Evolutionary conservation across 2,888 invertebrate species (phyloP).

Genomic region (Ennomos fuscantarius): DNA sequence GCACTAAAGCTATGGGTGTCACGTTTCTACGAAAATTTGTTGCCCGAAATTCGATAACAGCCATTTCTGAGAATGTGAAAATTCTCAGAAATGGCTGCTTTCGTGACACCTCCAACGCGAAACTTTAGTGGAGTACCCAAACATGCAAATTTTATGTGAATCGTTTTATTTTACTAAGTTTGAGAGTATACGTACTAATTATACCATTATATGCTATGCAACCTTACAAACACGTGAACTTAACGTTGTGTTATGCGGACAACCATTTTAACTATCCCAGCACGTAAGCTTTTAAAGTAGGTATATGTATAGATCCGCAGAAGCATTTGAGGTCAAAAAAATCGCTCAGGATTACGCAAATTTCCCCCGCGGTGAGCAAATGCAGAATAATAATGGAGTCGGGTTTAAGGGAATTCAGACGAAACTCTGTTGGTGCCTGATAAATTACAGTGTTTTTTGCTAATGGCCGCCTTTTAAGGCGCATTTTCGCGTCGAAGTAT

Average conservation of each 20-base stretch:
- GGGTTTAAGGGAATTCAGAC: conserved; percentile 64
- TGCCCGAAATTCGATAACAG: not conserved
- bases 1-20: conserved; percentile 4
- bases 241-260: no score
- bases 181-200: no score
- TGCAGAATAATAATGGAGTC: conserved; percentile 72
- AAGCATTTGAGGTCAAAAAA: conserved; percentile 50
- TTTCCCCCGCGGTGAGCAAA: conserved; percentile 67
- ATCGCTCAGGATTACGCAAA: conserved; percentile 68
- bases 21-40: conserved; percentile 7
- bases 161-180: no score
- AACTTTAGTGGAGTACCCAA: no score
- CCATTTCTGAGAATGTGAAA: not conserved
- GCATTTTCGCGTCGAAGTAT: conserved; percentile 51
- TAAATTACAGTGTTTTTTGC: conserved; percentile 77
- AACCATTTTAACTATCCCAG: no score
- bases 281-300: conserved; percentile 5
- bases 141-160: no score
- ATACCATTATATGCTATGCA: no score
- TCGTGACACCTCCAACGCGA: no score
- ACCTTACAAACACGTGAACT: no score
- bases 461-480: conserved; percentile 66
- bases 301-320: conserved; percentile 17
- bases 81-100: no score
- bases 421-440: conserved; percentile 69